Base-by-base conservation (phyloP, 2,888 invertebrate species). In the Elysia crispata region DNA sequence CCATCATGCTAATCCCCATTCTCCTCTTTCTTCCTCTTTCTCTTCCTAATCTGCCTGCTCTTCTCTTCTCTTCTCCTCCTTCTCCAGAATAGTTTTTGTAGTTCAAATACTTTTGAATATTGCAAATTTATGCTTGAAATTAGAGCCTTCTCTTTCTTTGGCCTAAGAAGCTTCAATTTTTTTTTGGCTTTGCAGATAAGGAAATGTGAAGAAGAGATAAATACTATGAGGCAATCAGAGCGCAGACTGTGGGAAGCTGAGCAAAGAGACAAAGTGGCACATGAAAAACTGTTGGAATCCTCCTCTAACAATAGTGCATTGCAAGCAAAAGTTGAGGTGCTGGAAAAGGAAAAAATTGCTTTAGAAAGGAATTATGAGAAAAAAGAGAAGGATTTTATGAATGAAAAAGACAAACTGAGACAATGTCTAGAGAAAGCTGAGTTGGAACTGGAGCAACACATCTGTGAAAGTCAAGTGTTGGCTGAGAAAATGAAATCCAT, bases 131-230 rank as follows among this genome's bases (percentile, higher is more conserved):
- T 41, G 11, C 41, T 41, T 41, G 41, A 41, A 41, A 41, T 41
- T 41, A 41, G 41, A 41, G 11, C 3, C n/a, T n/a, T n/a, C 3
- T 41, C 41, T 41, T 11, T 41, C 41, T 41, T 41, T 41, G 3
- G 41, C 41, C 41, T 41, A 3, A 41, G 3, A n/a, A 54, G 15
- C 23, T 73, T 1, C 57, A 31, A 60, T 11, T 60, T 60, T 49
- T 54, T 64, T 69, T 49, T 72, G 41, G 3, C 1, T 33, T 60
- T 33, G 11, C 74, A 79, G 79, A 64, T 79, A 18, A 66, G 66
- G 23, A 73, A 74, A 66, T 25, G 73, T 25, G 74, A 79, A 66
- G 66, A 50, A 66, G 79, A 78, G 64, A 30, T 72, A 0, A 64
- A 25, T 41, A 28, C 15, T 50, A 23, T 72, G 18, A 15, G 30